A percentile compares a stretch with the other conserved stretches of the same genome.
Conservation (phyloP, 2,113 vertebrate species). For the Theropithecus gelada region DNA sequence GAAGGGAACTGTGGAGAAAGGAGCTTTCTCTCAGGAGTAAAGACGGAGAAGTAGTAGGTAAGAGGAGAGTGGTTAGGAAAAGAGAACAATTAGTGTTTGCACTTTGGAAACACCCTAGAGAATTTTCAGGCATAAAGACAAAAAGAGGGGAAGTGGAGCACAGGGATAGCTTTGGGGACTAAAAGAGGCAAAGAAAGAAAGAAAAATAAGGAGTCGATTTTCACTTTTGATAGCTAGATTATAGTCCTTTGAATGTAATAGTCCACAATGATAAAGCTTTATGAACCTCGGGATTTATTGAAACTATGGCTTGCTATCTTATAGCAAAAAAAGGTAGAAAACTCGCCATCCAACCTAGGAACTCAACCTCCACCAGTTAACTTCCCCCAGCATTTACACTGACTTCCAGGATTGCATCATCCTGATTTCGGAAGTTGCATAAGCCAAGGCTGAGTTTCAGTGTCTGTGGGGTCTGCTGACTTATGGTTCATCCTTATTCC, state of each 20-base stretch:
- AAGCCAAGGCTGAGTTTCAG: neutral
- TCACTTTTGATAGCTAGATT: neutral
- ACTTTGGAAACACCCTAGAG: neutral
- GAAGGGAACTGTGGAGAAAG: neutral
- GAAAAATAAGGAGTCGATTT: neutral
- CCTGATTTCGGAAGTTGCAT: neutral
- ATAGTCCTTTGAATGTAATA: neutral
- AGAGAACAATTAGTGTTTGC: neutral
- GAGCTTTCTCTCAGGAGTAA: neutral
- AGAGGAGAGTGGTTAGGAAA: neutral
- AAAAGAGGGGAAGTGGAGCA: neutral
- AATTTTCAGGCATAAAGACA: neutral
- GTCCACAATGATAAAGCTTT: neutral
- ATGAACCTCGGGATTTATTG: neutral
- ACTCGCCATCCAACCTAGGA: neutral
- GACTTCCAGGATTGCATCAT: neutral
- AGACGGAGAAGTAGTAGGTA: neutral
- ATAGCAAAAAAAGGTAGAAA: neutral
- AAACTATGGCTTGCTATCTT: neutral
- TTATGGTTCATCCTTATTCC: neutral
- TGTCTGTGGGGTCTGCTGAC: neutral
- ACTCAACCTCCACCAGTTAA: neutral
- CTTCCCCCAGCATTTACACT: neutral
- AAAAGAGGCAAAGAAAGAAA: neutral
- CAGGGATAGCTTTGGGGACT: neutral